Conservation (phyloP, 30 jellyfish, hydroid and myxozoan species). For the Hydra vulgaris region DNA sequence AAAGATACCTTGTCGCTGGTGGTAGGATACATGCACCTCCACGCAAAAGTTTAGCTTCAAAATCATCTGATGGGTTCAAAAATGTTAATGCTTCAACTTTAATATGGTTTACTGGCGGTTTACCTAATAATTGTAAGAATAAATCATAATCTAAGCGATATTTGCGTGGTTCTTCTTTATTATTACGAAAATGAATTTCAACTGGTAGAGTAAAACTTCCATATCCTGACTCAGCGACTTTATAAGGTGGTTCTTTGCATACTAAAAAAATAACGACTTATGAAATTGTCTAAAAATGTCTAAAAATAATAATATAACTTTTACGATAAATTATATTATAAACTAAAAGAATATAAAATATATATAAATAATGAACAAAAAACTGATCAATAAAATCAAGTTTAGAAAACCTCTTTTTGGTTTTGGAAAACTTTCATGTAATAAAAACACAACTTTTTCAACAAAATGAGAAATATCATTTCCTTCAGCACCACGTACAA, state of each 20-base stretch:
- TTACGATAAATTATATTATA: neutral
- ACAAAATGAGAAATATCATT: slow-evolving; percentile 78
- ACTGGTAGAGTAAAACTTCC: slow-evolving; percentile 73
- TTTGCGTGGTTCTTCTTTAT: slow-evolving; percentile 91
- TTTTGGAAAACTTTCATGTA: slow-evolving; percentile 91
- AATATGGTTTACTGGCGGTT: slow-evolving; percentile 80
- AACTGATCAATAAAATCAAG: too few relatives aligned
- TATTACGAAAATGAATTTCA: slow-evolving; percentile 73
- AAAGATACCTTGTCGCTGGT: slow-evolving; percentile 49
- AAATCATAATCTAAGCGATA: slow-evolving; percentile 72
- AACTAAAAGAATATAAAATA: neutral
- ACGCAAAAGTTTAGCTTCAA: slow-evolving; percentile 64
- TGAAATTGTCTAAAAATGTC: neutral
- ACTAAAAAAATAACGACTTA: slow-evolving; percentile 32
- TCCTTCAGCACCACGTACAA: slow-evolving; percentile 95
- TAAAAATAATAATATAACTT: too few relatives aligned
- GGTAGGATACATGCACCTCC: slow-evolving; percentile 91
- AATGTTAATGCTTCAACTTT: slow-evolving; percentile 83
- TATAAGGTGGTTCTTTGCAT: slow-evolving; percentile 87
- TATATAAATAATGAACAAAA: too few relatives aligned
- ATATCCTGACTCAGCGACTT: slow-evolving; percentile 95
- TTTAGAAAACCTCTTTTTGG: slow-evolving; percentile 91
- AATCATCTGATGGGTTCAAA: slow-evolving; percentile 85
- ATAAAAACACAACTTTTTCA: slow-evolving; percentile 84
- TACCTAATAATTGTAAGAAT: slow-evolving; percentile 75